A percentile compares a stretch with the other conserved stretches of the same genome.
These are phyloP conservation scores for Rhinoraja longicauda DNA, from an alignment of 2,797 vertebrate species.

Conservation along the genomic window DNA sequence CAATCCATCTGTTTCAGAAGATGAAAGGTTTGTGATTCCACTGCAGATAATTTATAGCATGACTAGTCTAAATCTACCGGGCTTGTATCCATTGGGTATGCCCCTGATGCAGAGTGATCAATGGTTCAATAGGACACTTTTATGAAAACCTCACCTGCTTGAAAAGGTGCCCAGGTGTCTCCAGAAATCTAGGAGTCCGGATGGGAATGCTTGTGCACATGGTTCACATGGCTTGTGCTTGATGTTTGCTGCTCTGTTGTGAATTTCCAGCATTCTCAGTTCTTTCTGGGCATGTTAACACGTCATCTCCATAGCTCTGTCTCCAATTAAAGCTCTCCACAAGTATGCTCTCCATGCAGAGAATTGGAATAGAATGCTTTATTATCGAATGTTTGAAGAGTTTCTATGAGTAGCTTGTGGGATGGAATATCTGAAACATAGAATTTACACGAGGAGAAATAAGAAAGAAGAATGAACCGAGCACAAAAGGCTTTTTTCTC, in stretches of 20 bases:
- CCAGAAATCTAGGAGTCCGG: neutral
- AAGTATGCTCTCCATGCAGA: neutral
- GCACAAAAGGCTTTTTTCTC: neutral
- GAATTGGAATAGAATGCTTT: neutral
- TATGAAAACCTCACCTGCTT: neutral
- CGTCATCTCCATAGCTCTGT: no score
- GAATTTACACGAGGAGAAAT: neutral
- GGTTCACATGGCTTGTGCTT: neutral
- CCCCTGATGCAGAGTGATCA: neutral
- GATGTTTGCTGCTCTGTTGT: neutral
- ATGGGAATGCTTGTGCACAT: neutral
- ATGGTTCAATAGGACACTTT: neutral
- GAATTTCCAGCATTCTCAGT: neutral
- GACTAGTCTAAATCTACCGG: no score
- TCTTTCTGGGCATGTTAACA: neutral
- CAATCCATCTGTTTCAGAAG: neutral
- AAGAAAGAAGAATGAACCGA: neutral
- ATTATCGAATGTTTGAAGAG: neutral
- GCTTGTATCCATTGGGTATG: neutral
- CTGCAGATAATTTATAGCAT: no score
- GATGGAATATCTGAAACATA: neutral
- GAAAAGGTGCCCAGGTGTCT: neutral
- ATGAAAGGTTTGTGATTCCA: neutral
- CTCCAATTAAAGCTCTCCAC: neutral
- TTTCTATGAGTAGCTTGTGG: neutral